Evolutionary conservation across 2,797 vertebrate genomes (phyloP), one percentile per base, ranked within the genome.

Genomic region (Lepidocolaptes lacrymiger): DNA sequence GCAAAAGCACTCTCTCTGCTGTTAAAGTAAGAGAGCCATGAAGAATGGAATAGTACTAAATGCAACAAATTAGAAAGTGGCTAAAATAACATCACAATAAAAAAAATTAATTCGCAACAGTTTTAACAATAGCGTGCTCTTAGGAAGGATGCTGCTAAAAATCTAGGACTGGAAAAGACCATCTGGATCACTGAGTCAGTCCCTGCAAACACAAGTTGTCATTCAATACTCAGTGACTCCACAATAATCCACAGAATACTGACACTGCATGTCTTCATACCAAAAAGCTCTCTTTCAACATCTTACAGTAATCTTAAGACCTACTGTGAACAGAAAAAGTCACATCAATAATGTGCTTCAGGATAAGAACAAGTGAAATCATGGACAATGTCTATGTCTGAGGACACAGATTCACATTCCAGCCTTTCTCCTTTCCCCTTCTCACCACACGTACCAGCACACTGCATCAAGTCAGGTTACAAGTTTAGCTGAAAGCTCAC

Each of bases 281-380:
- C 66, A 56, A 86, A 55, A 54, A 95, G 46, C 34, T 62, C 28
- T 81, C 85, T 90, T 91, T 86, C 88, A 94, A 52, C 76, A 88
- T 81, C 58, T 95, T 72, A 84, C n/a, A 95, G 92, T 81, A 90
- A 95, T 62, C 69, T 46, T 78, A 86, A 88, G 21, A 88, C 43
- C 68, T 62, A 78, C 73, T 59, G 22, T 43, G 79, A 86, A 75
- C 36, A 81, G 54, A 75, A 67, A 78, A 93, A 51, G 12, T 62
- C 76, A 59, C 62, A 90, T 62, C 66, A 59, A 32, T 78, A 76
- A 77, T 5, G 19, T 62, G 39, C 43, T 75, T 78, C 36, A 62
- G 66, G 62, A 90, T 91, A 81, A 2, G 0, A 96, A 88, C 15
- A 77, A 85, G 48, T 34, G 24, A 89, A 91, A 81, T 78, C 13